phyloP scores from a whole-genome alignment of 1,140 invertebrate genomes.

The Gonatopus flavifemur region DNA sequence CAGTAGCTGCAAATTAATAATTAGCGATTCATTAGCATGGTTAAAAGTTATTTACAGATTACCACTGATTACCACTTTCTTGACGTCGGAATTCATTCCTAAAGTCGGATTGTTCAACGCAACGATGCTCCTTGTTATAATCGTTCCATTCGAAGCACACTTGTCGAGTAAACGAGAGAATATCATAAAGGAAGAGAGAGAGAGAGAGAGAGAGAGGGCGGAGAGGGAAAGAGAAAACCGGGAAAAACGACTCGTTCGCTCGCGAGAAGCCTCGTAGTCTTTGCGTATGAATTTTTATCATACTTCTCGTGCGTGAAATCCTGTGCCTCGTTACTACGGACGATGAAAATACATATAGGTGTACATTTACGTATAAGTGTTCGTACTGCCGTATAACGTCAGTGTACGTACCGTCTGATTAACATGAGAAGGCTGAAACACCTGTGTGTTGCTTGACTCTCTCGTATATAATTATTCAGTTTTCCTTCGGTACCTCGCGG shows the following conservation, averaged over 20 bases:
- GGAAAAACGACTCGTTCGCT: constrained; percentile 35
- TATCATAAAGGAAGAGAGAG: constrained; percentile 14
- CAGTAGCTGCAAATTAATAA: constrained; percentile 30
- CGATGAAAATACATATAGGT: constrained; percentile 19
- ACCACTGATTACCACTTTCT: constrained; percentile 9
- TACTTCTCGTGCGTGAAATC: constrained; percentile 37
- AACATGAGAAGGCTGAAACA: constrained; percentile 52
- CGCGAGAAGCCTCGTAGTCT: constrained; percentile 19
- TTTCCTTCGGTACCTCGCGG: constrained; percentile 1
- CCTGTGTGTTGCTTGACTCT: constrained; percentile 36
- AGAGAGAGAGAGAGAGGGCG: too few species aligned
- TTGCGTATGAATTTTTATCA: constrained; percentile 34
- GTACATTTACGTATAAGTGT: constrained; percentile 39
- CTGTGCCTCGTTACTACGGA: constrained; percentile 25
- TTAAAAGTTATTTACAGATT: constrained; percentile 4
- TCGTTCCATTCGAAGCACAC: constrained; percentile 35
- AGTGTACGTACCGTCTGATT: constrained; percentile 41
- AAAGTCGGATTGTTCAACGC: constrained; percentile 35
- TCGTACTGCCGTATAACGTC: constrained; percentile 17
- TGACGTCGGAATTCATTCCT: constrained; percentile 3
- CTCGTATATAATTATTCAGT: constrained; percentile 29
- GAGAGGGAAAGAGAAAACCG: too few species aligned
- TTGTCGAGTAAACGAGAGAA: constrained; percentile 10
- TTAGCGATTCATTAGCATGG: constrained; percentile 12
- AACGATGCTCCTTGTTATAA: constrained; percentile 36